Conservation (phyloP, 2,797 vertebrate genomes). For the Phoebastria nigripes region DNA sequence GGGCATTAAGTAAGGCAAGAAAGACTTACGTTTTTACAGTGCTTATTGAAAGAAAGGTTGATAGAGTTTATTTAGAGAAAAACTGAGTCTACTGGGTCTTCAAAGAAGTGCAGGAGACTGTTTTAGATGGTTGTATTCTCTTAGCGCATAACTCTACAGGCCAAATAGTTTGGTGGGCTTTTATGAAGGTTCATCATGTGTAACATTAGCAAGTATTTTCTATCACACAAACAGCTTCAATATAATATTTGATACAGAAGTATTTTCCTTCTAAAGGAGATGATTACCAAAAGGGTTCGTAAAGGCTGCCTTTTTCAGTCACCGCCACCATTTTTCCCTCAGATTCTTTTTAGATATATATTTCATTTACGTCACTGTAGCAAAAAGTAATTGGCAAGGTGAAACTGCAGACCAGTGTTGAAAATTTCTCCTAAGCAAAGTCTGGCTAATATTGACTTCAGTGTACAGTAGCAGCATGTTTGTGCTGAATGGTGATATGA, state of each 20-base stretch:
- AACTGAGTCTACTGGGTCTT: neutral
- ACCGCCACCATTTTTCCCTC: neutral
- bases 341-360: neutral
- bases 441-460: slow-evolving; percentile 3
- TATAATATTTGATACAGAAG: neutral
- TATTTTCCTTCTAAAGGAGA: neutral
- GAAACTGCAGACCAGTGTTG: neutral
- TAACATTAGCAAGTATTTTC: neutral
- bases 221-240: neutral
- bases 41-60: neutral
- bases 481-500: slow-evolving; percentile 12
- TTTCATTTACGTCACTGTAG: neutral
- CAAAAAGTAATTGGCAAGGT: neutral
- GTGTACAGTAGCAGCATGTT: neutral
- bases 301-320: neutral
- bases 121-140: neutral
- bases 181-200: neutral
- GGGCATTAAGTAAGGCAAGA: neutral
- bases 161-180: neutral
- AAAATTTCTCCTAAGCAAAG: slow-evolving; percentile 18
- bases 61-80: neutral
- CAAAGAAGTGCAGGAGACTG: neutral
- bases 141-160: neutral
- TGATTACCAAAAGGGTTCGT: neutral
- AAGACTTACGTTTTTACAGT: neutral